Percentiles rank a stretch among this genome's conserved stretches.
Evolutionary conservation across 2,113 vertebrate species (phyloP).

Genomic region (Colaptes auratus): DNA sequence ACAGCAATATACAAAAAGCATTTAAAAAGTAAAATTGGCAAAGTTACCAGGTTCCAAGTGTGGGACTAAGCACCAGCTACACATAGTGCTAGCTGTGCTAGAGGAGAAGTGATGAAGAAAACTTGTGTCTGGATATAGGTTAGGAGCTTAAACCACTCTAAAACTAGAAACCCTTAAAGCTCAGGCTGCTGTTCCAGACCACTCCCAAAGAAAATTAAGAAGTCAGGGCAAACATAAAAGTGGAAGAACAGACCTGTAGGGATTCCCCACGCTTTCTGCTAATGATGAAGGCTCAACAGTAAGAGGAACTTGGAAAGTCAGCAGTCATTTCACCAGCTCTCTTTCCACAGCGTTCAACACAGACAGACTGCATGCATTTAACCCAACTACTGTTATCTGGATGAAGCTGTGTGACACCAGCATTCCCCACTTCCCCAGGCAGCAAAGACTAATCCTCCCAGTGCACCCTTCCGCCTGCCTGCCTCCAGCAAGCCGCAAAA

Average conservation of each 20-base stretch:
- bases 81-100: accelerated
- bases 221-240: neutral
- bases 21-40: neutral
- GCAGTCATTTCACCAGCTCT: accelerated
- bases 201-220: neutral
- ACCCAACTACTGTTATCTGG: neutral
- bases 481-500: neutral
- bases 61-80: neutral
- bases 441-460: slow-evolving; percentile 10
- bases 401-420: neutral
- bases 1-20: neutral
- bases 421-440: neutral
- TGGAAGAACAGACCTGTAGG: slow-evolving; percentile 19
- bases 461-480: slow-evolving; percentile 22
- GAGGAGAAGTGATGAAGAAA: neutral
- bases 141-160: neutral
- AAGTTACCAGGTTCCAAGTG: neutral
- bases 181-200: accelerated
- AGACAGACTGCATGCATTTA: neutral
- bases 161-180: neutral
- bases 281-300: neutral
- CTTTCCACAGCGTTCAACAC: neutral
- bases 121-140: neutral
- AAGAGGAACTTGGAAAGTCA: neutral
- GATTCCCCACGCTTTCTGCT: neutral